Conservation (phyloP, 2,113 vertebrate genomes). For the Nothobranchius kuhntae region DNA sequence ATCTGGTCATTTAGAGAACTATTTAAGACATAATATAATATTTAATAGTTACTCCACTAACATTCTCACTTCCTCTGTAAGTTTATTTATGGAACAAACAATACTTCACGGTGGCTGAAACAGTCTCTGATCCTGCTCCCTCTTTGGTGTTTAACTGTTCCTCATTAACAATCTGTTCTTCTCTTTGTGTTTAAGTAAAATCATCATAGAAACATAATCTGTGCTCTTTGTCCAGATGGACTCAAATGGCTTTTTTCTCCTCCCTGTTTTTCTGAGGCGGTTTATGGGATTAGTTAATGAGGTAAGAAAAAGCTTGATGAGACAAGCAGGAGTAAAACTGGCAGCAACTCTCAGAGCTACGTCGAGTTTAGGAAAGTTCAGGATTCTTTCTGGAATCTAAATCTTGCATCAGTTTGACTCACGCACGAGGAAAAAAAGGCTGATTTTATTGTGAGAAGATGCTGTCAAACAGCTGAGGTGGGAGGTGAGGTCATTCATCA, state of each 20-base stretch:
- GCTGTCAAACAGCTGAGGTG: conserved; percentile 7
- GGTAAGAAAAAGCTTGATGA: conserved; percentile 27
- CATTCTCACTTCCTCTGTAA: conserved; percentile 7
- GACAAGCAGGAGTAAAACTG: conserved; percentile 13
- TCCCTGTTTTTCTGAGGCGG: neutral
- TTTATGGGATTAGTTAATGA: conserved; percentile 29
- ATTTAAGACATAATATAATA: too few species aligned
- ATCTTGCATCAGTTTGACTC: neutral
- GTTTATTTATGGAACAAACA: neutral
- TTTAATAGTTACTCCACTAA: too few species aligned
- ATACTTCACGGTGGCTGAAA: neutral
- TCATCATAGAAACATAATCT: neutral
- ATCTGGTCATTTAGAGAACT: too few species aligned
- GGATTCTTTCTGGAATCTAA: neutral
- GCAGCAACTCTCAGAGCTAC: neutral
- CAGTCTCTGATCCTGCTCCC: neutral
- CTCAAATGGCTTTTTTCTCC: neutral
- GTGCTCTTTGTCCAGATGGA: neutral
- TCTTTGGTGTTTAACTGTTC: neutral
- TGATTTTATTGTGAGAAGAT: neutral
- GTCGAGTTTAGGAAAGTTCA: conserved; percentile 1
- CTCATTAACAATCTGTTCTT: conserved; percentile 3
- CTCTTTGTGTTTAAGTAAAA: neutral
- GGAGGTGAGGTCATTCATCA: neutral
- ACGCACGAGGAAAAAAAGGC: neutral